phyloP scores from a whole-genome alignment of 2,888 invertebrate genomes.

The Andrena minutula region DNA sequence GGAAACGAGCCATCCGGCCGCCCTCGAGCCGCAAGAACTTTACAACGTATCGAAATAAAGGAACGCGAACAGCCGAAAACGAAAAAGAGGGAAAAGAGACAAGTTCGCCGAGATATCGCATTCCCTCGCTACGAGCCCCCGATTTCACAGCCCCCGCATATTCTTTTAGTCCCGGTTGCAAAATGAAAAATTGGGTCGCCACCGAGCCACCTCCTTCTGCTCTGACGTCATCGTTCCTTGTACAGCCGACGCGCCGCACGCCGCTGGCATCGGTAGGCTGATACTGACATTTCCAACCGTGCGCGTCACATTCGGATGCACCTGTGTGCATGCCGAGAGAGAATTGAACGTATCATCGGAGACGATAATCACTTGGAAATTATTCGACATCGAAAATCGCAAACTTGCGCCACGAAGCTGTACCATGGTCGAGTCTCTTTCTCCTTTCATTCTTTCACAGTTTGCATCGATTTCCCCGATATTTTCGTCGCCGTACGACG shows the following conservation, averaged over 20 bases:
- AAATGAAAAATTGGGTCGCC: conserved; percentile 60
- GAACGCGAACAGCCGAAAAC: neutral
- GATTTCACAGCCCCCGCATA: conserved; percentile 25
- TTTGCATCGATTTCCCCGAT: conserved; percentile 3
- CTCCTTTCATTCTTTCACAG: neutral
- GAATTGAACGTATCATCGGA: conserved; percentile 30
- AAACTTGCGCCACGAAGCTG: neutral
- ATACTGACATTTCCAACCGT: conserved; percentile 34
- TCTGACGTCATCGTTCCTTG: conserved; percentile 57
- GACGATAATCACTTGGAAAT: conserved; percentile 35
- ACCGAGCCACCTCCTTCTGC: neutral
- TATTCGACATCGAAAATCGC: conserved; percentile 12
- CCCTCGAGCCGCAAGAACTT: conserved; percentile 12
- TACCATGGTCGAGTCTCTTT: too few relatives aligned
- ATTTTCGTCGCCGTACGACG: neutral
- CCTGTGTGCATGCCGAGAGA: neutral
- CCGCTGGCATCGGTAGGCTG: conserved; percentile 6
- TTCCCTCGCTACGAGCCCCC: neutral
- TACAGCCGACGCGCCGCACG: neutral
- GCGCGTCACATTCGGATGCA: conserved; percentile 9
- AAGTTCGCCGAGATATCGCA: conserved; percentile 14
- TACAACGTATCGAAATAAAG: conserved; percentile 42
- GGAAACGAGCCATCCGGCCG: conserved; percentile 13
- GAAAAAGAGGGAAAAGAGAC: neutral
- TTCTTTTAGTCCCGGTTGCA: conserved; percentile 44